Evolutionary conservation across 2,113 vertebrate species (phyloP).

Genomic region (Benthochromis sp.): DNA sequence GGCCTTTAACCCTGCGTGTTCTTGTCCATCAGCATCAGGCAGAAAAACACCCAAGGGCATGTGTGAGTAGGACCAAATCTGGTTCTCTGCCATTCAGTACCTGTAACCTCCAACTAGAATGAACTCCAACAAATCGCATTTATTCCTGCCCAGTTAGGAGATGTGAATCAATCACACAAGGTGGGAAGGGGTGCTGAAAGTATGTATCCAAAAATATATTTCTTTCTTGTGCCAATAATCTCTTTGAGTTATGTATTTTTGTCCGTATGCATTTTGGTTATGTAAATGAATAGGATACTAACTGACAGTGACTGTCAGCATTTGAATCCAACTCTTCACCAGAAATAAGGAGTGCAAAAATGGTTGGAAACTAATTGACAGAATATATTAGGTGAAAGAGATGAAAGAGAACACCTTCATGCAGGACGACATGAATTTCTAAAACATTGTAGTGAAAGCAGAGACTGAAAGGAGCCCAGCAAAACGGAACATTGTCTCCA

Average conservation of each 20-base stretch:
- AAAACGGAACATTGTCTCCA: conserved; percentile 2
- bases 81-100: conserved; percentile 59
- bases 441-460: neutral
- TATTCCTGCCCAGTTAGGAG: conserved; percentile 30
- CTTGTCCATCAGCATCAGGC: conserved; percentile 65
- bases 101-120: conserved; percentile 55
- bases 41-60: conserved; percentile 65
- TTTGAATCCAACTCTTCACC: neutral
- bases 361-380: neutral
- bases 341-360: neutral
- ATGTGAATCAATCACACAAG: conserved; percentile 32
- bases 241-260: neutral
- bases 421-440: neutral
- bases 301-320: neutral
- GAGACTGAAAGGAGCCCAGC: neutral
- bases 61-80: conserved; percentile 59
- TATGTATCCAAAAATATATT: neutral
- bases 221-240: neutral
- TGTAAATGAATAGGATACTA: neutral
- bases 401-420: neutral
- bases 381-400: neutral
- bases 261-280: neutral
- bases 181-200: neutral
- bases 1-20: conserved; percentile 68
- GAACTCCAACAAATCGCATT: conserved; percentile 59